Base-by-base conservation (phyloP, 1,140 invertebrate species). In the Lepidurus arcticus region DNA sequence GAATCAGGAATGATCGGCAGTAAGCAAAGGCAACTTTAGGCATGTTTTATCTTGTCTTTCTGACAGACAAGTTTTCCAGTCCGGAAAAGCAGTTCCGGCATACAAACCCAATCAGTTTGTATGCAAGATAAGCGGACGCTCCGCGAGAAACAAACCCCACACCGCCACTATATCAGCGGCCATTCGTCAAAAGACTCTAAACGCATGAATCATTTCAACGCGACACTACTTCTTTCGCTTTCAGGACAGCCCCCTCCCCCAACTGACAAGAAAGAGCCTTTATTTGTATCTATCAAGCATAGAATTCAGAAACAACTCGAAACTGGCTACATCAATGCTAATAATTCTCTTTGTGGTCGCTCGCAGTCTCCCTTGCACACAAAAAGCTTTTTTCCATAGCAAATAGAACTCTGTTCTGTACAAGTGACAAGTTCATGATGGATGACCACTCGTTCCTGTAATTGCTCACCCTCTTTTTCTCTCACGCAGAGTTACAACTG, bases 151-250 rank as follows among this genome's bases (percentile, higher is more conserved):
- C 16, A 65, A 21, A 65, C 16, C 16, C 53, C 16, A 65, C 53
- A 21, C 53, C 53, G 53, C 53, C 6, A n/a, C 53, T 65, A 65
- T 34, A 65, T 65, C 53, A 65, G 53, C 21, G 5, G 5, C 53
- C 53, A 65, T 65, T 65, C 16, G 53, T 65, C 53, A 65, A 21
- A 21, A 65, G 16, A 65, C 26, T 65, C 47, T 21, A 21, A 21
- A 65, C 53, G 53, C 53, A 65, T 65, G 53, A 65, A 65, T 65
- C 53, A 65, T 65, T 65, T 9, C 21, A 65, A 65, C 53, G 7
- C 53, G 21, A 16, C 53, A 21, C 47, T 34, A 34, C 53, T 65
- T 13, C 53, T 65, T 47, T 21, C 13, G 21, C 53, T 65, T 65
- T 65, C 53, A 21, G 53, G n/a, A n/a, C n/a, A 34, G 34, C 3